Evolutionary conservation across 1,140 invertebrate genomes (phyloP), one percentile per base, ranked within the genome.

Genomic region (Apis florea): DNA sequence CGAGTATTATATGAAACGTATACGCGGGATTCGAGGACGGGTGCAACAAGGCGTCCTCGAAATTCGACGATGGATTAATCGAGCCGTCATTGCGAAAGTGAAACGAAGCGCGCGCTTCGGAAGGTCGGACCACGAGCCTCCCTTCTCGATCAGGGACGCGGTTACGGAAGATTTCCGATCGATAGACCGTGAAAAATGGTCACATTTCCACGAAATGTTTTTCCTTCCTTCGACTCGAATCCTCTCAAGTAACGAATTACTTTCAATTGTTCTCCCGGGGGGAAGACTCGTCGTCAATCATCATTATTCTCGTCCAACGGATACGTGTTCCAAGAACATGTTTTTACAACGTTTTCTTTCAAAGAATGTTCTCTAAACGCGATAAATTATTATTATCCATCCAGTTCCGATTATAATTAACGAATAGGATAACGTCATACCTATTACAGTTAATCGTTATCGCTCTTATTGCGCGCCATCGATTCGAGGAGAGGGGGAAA

Each of bases 131-230:
- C 59, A 72, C 72, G 81, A 78, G 64, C 70, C 79, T 76, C 74
- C 79, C 68, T 82, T 70, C 71, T 64, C 83, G 71, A 56, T 47
- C 77, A 47, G 54, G 76, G 64, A 78, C 53, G 81, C 68, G 74
- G 79, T 82, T 72, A 56, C 82, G 82, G 86, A 87, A 86, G 82
- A 84, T 87, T 78, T 58, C 70, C 61, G 76, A 84, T 74, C 85
- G 86, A 71, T 19, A 21, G 59, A 87, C 74, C 85, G 72, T 87
- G 83, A 88, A 88, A 85, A 88, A 63, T 85, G 40, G 79, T 68
- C 58, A n/a, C 79, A 59, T 4, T 58, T 70, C 53, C 58, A 24
- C 58, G 59, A 84, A 81, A 74, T 68, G 61, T 83, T 83, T 63
- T n/a, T 40, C 5, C 12, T 51, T 15, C 13, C 58, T n/a, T n/a